These are phyloP conservation scores for Oceanites oceanicus DNA, from an alignment of 2,113 vertebrate species.

Conservation along the genomic window DNA sequence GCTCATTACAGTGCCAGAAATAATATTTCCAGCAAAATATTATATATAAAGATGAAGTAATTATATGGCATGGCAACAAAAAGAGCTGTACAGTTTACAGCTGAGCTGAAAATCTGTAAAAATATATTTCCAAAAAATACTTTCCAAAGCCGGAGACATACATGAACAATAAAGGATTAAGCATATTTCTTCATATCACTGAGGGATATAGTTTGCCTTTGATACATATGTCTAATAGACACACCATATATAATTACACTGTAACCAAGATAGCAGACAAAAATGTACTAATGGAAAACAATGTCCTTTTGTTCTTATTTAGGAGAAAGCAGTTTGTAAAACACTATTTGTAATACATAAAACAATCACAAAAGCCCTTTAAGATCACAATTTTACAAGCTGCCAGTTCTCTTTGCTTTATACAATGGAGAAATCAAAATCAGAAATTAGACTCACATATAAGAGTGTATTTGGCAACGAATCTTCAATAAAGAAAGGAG, in stretches of 20 bases:
- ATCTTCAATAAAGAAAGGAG: neutral
- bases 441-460: neutral
- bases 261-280: neutral
- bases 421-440: neutral
- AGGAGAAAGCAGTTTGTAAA: neutral
- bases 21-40: conserved; percentile 49
- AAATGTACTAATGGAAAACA: neutral
- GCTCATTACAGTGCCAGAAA: conserved; percentile 51
- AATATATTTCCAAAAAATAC: conserved; percentile 12
- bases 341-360: neutral
- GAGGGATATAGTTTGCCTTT: neutral
- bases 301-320: neutral
- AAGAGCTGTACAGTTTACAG: conserved; percentile 23
- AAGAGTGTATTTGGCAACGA: neutral
- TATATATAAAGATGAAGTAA: conserved; percentile 51
- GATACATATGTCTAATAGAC: neutral
- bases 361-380: neutral
- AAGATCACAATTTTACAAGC: neutral
- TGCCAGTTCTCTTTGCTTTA: neutral
- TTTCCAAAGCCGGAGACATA: neutral
- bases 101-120: conserved; percentile 12
- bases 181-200: neutral
- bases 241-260: neutral
- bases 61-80: conserved; percentile 42
- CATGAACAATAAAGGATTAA: neutral